Conservation (phyloP, 1,140 invertebrate genomes). For the Drosophila lowei region DNA sequence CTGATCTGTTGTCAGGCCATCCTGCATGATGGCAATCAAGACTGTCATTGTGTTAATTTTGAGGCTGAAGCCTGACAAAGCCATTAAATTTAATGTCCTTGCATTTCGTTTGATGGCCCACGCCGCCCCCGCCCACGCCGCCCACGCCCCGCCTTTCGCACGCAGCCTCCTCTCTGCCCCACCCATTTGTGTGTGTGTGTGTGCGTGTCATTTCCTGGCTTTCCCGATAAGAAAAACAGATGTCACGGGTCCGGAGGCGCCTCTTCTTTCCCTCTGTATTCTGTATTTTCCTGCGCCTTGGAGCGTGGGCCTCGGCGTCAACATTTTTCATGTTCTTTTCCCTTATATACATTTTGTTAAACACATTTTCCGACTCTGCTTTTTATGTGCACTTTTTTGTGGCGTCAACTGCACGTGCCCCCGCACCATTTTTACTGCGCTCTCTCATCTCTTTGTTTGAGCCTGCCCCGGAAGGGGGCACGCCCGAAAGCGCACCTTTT, state of each 20-base stretch:
- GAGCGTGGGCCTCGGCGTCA: slow-evolving; percentile 44
- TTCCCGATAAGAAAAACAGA: slow-evolving; percentile 28
- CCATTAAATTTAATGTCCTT: slow-evolving; percentile 49
- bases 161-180: not conserved
- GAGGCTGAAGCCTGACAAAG: slow-evolving; percentile 28
- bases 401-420: slow-evolving; percentile 76
- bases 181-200: slow-evolving; percentile 48
- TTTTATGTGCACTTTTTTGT: slow-evolving; percentile 76
- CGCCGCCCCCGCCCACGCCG: not conserved
- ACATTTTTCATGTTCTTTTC: slow-evolving; percentile 42
- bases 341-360: slow-evolving; percentile 49
- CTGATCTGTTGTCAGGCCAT: slow-evolving; percentile 2
- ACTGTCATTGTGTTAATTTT: slow-evolving; percentile 48
- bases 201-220: slow-evolving; percentile 68
- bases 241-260: slow-evolving; percentile 42
- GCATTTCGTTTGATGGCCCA: slow-evolving; percentile 35
- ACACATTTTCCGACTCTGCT: slow-evolving; percentile 56
- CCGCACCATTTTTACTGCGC: slow-evolving; percentile 77
- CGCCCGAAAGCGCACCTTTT: not conserved
- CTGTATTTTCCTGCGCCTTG: slow-evolving; percentile 23
- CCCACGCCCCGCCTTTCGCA: too few relatives aligned
- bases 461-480: too few relatives aligned
- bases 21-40: too few relatives aligned
- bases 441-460: slow-evolving; percentile 52
- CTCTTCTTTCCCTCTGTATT: slow-evolving; percentile 23